Conservation (phyloP, 2,797 vertebrate genomes). For the Enteromius viviparus region DNA sequence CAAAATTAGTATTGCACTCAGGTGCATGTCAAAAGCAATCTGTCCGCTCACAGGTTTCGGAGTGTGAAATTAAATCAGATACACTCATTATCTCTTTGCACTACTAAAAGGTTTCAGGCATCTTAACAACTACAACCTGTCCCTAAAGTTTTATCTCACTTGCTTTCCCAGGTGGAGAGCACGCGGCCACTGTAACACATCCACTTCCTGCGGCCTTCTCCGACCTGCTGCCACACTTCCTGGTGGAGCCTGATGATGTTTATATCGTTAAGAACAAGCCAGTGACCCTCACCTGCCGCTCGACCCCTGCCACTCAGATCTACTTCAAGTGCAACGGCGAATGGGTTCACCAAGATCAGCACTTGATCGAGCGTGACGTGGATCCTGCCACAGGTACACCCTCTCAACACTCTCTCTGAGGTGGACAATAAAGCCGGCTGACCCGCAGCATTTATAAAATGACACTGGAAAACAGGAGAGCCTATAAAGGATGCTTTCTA, state of each 20-base stretch:
- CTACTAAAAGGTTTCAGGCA: conserved; percentile 42
- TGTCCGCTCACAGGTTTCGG: conserved; percentile 23
- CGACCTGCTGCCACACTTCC: conserved; percentile 94
- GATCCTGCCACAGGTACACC: conserved; percentile 87
- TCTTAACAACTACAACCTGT: conserved; percentile 11
- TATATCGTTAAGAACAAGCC: conserved; percentile 99
- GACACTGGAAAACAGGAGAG: conserved; percentile 7
- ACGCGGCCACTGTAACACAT: conserved; percentile 85
- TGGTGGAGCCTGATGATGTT: conserved; percentile 93
- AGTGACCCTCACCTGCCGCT: conserved; percentile 92
- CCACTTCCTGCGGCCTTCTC: conserved; percentile 83
- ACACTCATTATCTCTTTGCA: conserved; percentile 48
- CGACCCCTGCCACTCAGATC: conserved; percentile 94
- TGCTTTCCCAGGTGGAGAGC: conserved; percentile 83
- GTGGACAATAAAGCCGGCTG: conserved; percentile 12
- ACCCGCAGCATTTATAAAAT: conserved; percentile 27
- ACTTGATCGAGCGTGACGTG: conserved; percentile 85
- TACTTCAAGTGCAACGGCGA: conserved; percentile 99
- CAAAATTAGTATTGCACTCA: conserved; percentile 30
- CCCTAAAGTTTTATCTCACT: conserved; percentile 12
- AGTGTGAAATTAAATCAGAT: conserved; percentile 50
- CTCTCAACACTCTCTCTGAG: not conserved
- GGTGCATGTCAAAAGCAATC: conserved; percentile 49
- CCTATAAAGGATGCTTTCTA: conserved; percentile 11
- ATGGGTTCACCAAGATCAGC: conserved; percentile 97